Percentiles rank a stretch among this genome's conserved stretches.
Evolutionary conservation across 1,140 invertebrate genomes (phyloP).

Genomic region (Anastrepha ludens): DNA sequence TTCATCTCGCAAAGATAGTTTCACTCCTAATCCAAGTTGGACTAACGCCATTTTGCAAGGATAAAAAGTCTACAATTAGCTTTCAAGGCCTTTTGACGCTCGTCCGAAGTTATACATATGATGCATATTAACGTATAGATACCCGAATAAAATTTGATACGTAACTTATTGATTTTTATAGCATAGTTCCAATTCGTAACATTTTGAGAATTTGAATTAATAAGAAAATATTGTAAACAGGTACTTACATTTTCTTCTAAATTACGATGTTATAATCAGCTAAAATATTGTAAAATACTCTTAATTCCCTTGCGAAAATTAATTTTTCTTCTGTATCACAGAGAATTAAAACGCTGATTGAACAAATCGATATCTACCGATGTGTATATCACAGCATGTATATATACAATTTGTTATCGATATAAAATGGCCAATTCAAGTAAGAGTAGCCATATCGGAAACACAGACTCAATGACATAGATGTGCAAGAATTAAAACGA

Average conservation of each 20-base stretch:
- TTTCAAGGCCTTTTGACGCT: no score
- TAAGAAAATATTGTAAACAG: neutral
- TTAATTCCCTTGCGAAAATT: neutral
- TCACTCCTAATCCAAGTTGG: no score
- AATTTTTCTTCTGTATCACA: neutral
- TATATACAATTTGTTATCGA: no score
- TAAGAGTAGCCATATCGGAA: no score
- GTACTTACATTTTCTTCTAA: neutral
- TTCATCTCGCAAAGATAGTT: no score
- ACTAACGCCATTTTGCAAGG: no score
- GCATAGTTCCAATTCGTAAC: neutral
- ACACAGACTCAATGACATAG: no score
- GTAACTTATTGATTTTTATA: slow-evolving; percentile 17
- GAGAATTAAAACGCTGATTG: slow-evolving; percentile 12
- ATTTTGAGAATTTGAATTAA: neutral
- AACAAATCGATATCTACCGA: neutral
- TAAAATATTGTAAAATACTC: neutral
- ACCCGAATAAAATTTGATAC: neutral
- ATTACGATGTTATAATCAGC: slow-evolving; percentile 1
- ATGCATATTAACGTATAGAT: neutral
- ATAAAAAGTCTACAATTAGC: no score
- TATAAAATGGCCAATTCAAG: no score
- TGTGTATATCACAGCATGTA: neutral
- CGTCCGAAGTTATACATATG: neutral
- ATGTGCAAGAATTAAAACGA: no score